Percentiles rank a stretch among this genome's conserved stretches.
Conservation (phyloP, 37 sponge, comb jelly and placozoan genomes). For the Ianthella basta region DNA sequence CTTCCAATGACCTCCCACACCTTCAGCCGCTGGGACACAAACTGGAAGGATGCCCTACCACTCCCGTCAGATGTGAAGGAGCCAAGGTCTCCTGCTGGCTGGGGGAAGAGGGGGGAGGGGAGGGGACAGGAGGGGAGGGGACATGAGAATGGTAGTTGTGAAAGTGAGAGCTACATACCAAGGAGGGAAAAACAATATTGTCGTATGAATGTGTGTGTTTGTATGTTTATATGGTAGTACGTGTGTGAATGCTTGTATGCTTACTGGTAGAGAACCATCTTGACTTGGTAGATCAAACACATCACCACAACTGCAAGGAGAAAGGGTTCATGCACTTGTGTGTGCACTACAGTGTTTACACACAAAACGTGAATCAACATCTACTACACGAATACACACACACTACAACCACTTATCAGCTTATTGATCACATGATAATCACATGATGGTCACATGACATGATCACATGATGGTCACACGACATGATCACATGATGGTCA, state of each 20-base stretch:
- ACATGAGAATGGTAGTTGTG: background rate
- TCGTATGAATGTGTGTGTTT: too few relatives aligned
- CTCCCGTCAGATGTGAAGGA: constrained; percentile 27
- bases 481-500: background rate
- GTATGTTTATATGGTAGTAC: too few relatives aligned
- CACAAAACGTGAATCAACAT: too few relatives aligned
- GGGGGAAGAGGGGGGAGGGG: background rate
- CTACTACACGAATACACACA: constrained; percentile 8
- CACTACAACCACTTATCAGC: too few relatives aligned
- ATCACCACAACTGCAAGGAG: constrained; percentile 69
- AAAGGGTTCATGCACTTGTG: background rate
- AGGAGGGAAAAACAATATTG: too few relatives aligned
- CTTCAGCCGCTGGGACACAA: constrained; percentile 41
- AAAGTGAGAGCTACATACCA: too few relatives aligned
- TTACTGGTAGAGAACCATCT: too few relatives aligned
- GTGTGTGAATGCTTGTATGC: too few relatives aligned
- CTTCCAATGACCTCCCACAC: constrained; percentile 80
- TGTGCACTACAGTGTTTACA: too few relatives aligned
- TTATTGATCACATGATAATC: too few relatives aligned
- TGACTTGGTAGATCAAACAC: constrained; percentile 33
- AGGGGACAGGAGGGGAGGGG: too few relatives aligned
- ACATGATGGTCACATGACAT: too few relatives aligned
- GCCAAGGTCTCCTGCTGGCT: constrained; percentile 53
- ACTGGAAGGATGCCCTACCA: constrained; percentile 58
- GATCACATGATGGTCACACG: background rate